Conservation (phyloP, 2,113 vertebrate species). For the Pagrus major region DNA sequence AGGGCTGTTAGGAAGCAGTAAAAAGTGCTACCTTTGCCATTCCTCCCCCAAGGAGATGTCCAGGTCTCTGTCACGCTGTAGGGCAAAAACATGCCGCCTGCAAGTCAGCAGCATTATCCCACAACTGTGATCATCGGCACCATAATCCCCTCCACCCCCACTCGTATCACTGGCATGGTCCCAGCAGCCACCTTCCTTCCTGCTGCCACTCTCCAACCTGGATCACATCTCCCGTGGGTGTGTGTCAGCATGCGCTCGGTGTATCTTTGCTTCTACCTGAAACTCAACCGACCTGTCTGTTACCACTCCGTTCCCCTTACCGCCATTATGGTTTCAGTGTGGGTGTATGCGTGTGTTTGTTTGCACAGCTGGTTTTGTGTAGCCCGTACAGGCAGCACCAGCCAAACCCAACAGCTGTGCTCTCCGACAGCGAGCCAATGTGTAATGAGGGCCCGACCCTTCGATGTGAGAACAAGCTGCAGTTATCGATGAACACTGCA, state of each 20-base stretch:
- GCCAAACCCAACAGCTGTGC: conserved; percentile 75
- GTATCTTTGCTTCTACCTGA: conserved; percentile 49
- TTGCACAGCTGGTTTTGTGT: conserved; percentile 80
- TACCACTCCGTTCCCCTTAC: conserved; percentile 38
- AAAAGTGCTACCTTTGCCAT: conserved; percentile 64
- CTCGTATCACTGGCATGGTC: not conserved
- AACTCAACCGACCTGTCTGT: conserved; percentile 33
- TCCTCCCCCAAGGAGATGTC: conserved; percentile 69
- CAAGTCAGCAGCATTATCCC: conserved; percentile 58
- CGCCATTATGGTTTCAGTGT: conserved; percentile 42
- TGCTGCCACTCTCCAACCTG: conserved; percentile 23
- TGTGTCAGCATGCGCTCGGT: conserved; percentile 17
- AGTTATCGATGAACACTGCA: conserved; percentile 64
- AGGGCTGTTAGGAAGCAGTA: conserved; percentile 79
- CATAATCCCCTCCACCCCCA: conserved; percentile 33
- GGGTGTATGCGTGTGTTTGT: conserved; percentile 54
- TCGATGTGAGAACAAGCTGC: conserved; percentile 70
- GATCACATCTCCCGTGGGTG: conserved; percentile 9
- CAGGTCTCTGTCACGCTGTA: conserved; percentile 50
- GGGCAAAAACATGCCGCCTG: conserved; percentile 38
- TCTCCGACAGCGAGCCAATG: conserved; percentile 56
- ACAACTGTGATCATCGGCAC: conserved; percentile 39
- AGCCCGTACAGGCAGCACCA: conserved; percentile 58
- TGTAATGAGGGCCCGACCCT: conserved; percentile 72
- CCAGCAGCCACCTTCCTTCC: conserved; percentile 40